Evolutionary conservation across 2,797 vertebrate species (phyloP).

Genomic region (Gymnothorax javanicus): DNA sequence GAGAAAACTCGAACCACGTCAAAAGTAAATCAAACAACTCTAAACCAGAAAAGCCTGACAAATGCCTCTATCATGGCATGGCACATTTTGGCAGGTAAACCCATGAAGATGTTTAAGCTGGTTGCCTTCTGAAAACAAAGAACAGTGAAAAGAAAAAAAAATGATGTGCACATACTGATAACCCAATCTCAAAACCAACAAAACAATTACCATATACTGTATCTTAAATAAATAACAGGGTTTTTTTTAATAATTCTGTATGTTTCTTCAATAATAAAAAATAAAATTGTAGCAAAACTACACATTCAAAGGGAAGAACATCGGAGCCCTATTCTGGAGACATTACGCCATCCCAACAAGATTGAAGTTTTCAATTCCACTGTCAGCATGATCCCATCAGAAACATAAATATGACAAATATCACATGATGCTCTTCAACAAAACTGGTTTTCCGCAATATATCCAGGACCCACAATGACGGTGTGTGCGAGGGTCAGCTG

Average conservation of each 20-base stretch:
- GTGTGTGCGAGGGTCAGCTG: not conserved
- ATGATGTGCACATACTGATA: no score
- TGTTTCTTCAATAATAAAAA: not conserved
- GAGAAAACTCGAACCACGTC: slow-evolving; percentile 48
- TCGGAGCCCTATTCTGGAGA: not conserved
- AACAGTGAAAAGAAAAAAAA: not conserved
- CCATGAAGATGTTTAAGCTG: not conserved
- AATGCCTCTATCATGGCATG: slow-evolving; percentile 67
- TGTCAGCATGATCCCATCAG: not conserved
- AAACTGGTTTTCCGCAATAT: not conserved
- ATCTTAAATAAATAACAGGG: no score
- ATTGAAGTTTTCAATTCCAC: not conserved
- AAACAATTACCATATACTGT: not conserved
- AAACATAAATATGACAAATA: not conserved
- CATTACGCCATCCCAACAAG: not conserved
- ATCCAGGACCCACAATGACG: not conserved
- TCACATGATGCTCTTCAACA: not conserved
- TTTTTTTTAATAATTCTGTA: not conserved
- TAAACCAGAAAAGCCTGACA: slow-evolving; percentile 32
- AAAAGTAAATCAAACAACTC: slow-evolving; percentile 37
- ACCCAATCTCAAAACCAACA: not conserved
- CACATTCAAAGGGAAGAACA: not conserved
- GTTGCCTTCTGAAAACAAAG: not conserved
- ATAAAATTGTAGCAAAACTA: not conserved
- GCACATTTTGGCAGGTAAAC: slow-evolving; percentile 16